A percentile compares a stretch with the other conserved stretches of the same genome.
These are phyloP conservation scores for Ficedula albicollis DNA, from an alignment of 2,797 vertebrate genomes.

Conservation along the genomic window DNA sequence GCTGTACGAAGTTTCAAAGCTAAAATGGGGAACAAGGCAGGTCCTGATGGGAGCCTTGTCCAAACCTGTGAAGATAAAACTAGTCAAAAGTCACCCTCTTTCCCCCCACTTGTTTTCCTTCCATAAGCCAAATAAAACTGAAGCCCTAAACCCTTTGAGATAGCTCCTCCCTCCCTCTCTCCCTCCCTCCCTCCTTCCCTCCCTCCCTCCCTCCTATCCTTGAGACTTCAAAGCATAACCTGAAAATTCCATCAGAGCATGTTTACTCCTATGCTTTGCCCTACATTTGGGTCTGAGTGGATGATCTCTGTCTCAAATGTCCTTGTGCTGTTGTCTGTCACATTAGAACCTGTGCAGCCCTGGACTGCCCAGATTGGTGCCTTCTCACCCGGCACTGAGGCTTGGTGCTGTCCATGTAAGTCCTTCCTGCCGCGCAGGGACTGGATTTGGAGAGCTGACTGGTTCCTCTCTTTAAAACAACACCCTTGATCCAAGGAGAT, in stretches of 20 bases:
- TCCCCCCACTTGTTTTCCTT: background rate
- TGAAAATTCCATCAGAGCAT: background rate
- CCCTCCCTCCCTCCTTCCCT: background rate
- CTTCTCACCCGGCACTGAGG: background rate
- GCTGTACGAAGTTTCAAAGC: background rate
- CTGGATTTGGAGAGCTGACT: background rate
- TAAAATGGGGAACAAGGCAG: background rate
- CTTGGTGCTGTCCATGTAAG: background rate
- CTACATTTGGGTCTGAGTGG: background rate
- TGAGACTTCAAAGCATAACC: background rate
- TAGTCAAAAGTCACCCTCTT: background rate
- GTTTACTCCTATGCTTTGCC: background rate
- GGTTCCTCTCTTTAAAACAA: background rate
- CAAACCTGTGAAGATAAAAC: background rate
- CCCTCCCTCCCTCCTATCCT: background rate
- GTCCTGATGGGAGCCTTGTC: background rate
- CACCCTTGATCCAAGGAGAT: background rate
- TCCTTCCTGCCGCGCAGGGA: background rate
- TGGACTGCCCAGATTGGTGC: rapidly evolving
- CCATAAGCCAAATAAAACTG: background rate
- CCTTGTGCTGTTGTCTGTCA: background rate
- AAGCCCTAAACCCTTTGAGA: no score
- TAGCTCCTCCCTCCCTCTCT: background rate
- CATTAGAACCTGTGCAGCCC: background rate
- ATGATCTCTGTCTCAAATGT: background rate